Evolutionary conservation across 2,797 vertebrate species (phyloP), one percentile per base, ranked within the genome.

Genomic region (Gouania willdenowi): DNA sequence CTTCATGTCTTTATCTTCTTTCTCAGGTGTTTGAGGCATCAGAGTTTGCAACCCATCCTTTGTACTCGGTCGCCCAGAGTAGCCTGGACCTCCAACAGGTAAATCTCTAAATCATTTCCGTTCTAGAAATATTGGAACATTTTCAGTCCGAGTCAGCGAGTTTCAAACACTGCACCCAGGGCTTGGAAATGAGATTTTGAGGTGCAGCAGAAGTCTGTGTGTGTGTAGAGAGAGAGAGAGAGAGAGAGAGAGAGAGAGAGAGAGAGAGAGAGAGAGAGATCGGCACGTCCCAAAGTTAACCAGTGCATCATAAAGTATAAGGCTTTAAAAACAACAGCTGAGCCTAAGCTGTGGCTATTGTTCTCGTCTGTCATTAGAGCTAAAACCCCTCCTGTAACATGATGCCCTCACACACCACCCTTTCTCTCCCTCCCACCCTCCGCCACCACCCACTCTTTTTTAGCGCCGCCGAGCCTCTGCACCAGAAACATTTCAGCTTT

Each of bases 41-140:
- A 11, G 85, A 87, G 29, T 87, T 73, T 45, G 77, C 83, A 22
- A 77, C 79, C 10, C 85, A 87, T 62, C 85, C 82, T 25, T 42
- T 86, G 40, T 87, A 86, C 67, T 83, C 85, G 17, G 70, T 87
- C 39, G 51, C 77, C 50, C 85, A 85, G 53, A 75, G 77, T 14
- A 81, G 79, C 43, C 72, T 87, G 35, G 83, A 87, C 43, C 81
- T 87, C 50, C 85, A 87, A 65, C 85, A 86, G 78, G 85, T 86
- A 67, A 25, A 6, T 34, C n/a, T 26, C 14, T 15, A 13, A 34
- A 57, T 45, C 40, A 41, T 20, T 10, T 31, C n/a, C 3, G 6
- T 16, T 23, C 41, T 13, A 16, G 46, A 8, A 32, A 19, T 28
- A 13, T 12, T 46, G n/a, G 17, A 46, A 28, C 41, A 24, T 33